Conservation (phyloP, 2,888 invertebrate genomes). For the Acholoe squamosa region DNA sequence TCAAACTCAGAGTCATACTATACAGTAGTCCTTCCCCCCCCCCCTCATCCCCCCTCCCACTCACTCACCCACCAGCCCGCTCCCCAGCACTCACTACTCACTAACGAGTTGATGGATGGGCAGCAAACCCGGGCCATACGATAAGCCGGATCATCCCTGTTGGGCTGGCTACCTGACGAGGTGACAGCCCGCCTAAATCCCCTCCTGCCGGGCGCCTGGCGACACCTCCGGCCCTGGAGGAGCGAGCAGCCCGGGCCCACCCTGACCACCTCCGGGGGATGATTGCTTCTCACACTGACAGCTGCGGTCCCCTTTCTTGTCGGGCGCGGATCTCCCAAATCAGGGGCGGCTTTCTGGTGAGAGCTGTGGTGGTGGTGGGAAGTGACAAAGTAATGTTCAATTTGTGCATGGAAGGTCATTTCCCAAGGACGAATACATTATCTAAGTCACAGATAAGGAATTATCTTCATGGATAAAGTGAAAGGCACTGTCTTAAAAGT, state of each 20-base stretch:
- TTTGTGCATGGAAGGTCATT: background rate
- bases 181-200: slow-evolving; percentile 53
- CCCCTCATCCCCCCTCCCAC: background rate
- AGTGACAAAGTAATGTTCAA: background rate
- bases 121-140: slow-evolving; percentile 13
- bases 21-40: background rate
- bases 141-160: slow-evolving; percentile 58
- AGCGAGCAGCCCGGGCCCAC: background rate
- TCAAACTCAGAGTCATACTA: background rate
- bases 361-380: background rate
- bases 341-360: background rate
- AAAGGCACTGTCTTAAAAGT: too few species aligned
- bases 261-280: background rate
- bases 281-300: slow-evolving; percentile 53
- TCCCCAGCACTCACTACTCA: background rate
- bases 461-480: too few species aligned
- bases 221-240: slow-evolving; percentile 35
- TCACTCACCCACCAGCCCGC: background rate
- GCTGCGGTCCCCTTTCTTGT: slow-evolving; percentile 46
- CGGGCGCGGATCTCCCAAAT: slow-evolving; percentile 19
- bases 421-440: too few species aligned
- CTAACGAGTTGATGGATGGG: slow-evolving; percentile 60
- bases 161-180: slow-evolving; percentile 41
- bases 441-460: too few species aligned
- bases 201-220: slow-evolving; percentile 40